Percentiles rank a stretch among this genome's conserved stretches.
Conservation (phyloP, 1,140 invertebrate genomes). For the Drosophila watanabei region DNA sequence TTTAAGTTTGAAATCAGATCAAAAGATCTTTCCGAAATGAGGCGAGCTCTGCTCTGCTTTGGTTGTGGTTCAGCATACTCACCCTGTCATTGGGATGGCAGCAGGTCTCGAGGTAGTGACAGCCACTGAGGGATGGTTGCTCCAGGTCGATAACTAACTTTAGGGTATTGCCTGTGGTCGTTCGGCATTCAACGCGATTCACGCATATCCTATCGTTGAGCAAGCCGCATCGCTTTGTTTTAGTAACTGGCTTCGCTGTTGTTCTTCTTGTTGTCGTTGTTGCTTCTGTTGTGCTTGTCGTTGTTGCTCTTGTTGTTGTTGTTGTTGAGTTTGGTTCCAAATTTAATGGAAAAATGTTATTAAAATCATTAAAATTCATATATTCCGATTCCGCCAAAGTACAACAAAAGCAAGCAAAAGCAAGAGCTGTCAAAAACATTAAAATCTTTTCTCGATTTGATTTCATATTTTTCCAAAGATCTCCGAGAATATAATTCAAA, state of each 20-base stretch:
- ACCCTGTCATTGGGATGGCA: conserved; percentile 2
- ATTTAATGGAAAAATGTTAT: no score
- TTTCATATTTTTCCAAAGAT: not conserved
- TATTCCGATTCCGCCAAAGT: not conserved
- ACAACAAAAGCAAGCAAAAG: not conserved
- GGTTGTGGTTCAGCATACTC: not conserved
- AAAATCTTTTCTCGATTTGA: not conserved
- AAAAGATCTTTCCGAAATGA: not conserved
- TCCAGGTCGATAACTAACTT: conserved; percentile 9
- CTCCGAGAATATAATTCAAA: not conserved
- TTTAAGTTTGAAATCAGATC: no score
- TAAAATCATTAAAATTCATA: no score
- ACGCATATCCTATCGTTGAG: not conserved
- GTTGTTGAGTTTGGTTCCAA: no score
- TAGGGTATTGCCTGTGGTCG: not conserved
- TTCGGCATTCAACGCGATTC: not conserved
- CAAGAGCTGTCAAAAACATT: not conserved
- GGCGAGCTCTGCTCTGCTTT: not conserved
- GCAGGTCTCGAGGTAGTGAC: conserved; percentile 40
- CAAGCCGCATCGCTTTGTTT: not conserved
- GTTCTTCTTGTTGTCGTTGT: not conserved
- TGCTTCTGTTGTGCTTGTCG: not conserved
- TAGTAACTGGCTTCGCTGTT: not conserved
- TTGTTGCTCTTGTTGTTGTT: not conserved
- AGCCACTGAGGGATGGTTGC: not conserved